Evolutionary conservation across 2,888 invertebrate genomes (phyloP).

Genomic region (Volucella zonaria): DNA sequence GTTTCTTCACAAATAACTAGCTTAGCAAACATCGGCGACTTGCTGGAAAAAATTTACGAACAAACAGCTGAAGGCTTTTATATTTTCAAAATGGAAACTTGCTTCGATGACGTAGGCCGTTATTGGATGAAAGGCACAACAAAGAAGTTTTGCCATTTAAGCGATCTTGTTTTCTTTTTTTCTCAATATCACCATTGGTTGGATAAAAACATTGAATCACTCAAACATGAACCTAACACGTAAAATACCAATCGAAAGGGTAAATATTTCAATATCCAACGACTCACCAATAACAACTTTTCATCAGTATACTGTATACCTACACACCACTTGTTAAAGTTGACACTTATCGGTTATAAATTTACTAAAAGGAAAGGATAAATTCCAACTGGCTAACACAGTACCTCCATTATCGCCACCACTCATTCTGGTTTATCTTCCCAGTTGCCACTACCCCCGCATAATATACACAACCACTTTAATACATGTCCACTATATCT

Average conservation of each 20-base stretch:
- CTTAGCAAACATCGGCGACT: too few species aligned
- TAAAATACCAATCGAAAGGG: neutral
- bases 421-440: neutral
- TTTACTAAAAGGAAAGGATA: conserved; percentile 22
- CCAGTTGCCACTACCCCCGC: conserved; percentile 20
- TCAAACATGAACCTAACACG: too few species aligned
- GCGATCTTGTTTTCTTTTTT: too few species aligned
- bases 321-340: conserved; percentile 9
- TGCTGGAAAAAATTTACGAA: too few species aligned
- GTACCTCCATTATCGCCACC: conserved; percentile 6
- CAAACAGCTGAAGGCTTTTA: too few species aligned
- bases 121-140: too few species aligned
- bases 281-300: conserved; percentile 4
- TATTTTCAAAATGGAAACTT: too few species aligned
- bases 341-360: conserved; percentile 58
- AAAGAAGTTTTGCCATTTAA: too few species aligned
- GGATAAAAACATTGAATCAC: too few species aligned
- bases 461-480: conserved; percentile 34
- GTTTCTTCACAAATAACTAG: too few species aligned
- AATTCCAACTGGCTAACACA: conserved; percentile 4
- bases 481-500: conserved; percentile 60
- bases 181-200: too few species aligned
- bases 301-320: neutral
- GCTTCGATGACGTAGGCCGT: too few species aligned
- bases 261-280: conserved; percentile 10